Evolutionary conservation across 2,888 invertebrate species (phyloP).

Genomic region (Ophraella communa): DNA sequence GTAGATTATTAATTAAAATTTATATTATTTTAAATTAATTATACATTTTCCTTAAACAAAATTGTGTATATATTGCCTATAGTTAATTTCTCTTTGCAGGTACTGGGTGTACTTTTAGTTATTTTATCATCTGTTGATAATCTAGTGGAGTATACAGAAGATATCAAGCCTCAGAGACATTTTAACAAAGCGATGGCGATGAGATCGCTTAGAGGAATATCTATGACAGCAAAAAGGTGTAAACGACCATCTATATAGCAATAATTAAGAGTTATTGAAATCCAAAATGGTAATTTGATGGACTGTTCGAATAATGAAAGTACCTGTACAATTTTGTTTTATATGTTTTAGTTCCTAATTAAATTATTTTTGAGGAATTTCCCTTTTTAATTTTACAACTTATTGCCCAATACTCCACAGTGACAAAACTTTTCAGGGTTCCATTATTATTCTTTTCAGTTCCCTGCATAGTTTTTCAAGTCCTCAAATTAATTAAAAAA

Average conservation of each 20-base stretch:
- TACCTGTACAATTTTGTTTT: conserved; percentile 4
- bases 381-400: background rate
- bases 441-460: no score
- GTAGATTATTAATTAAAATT: no score
- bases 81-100: conserved; percentile 63
- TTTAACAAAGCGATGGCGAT: conserved; percentile 91
- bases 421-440: no score
- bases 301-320: background rate
- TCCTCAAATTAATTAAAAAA: background rate
- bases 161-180: conserved; percentile 75
- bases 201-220: conserved; percentile 71
- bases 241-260: conserved; percentile 39
- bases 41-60: background rate
- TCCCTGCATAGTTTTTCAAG: no score
- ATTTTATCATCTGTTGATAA: conserved; percentile 78
- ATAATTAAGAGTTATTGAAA: background rate
- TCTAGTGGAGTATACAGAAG: conserved; percentile 62
- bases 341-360: conserved; percentile 7
- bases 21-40: no score
- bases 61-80: background rate
- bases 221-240: conserved; percentile 49
- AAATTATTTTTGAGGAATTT: conserved; percentile 8
- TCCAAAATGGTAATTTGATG: background rate
- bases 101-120: conserved; percentile 81
- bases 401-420: no score